phyloP scores from a whole-genome alignment of 2,797 vertebrate species.

The Neosilurus hyrtlii region DNA sequence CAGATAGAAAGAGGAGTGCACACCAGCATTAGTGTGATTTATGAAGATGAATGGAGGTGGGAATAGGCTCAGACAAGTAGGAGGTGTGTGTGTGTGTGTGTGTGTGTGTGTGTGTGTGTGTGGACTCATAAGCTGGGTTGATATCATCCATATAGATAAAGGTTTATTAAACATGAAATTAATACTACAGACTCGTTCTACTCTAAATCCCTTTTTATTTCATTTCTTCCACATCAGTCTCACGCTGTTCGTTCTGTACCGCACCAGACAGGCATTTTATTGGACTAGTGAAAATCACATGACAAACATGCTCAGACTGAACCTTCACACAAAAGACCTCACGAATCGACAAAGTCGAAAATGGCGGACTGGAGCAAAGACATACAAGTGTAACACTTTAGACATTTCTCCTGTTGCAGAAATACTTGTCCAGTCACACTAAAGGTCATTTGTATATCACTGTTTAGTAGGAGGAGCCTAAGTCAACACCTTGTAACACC shows the following conservation, averaged over 20 bases:
- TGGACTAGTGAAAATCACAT: background rate
- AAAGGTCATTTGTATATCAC: no score
- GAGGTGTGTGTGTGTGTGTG: slow-evolving; percentile 6
- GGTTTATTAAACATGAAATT: slow-evolving; percentile 46
- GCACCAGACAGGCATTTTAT: background rate
- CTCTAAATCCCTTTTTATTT: slow-evolving; percentile 18
- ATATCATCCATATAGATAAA: slow-evolving; percentile 24
- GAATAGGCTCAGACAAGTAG: slow-evolving; percentile 27
- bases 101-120: slow-evolving; percentile 22
- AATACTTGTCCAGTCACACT: no score
- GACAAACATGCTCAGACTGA: background rate
- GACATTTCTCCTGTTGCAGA: no score
- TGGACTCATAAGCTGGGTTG: slow-evolving; percentile 11
- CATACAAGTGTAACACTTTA: no score
- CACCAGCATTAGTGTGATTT: slow-evolving; percentile 42
- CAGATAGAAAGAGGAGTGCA: slow-evolving; percentile 33
- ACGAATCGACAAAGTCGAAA: no score
- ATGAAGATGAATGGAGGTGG: slow-evolving; percentile 48
- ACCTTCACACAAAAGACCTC: background rate
- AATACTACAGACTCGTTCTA: slow-evolving; percentile 8
- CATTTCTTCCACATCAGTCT: background rate
- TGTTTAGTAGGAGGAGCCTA: no score
- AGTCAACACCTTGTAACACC: no score
- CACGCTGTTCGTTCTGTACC: background rate
- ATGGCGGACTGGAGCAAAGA: no score